phyloP scores from a whole-genome alignment of 2,113 vertebrate species.

The Aphyosemion australe region DNA sequence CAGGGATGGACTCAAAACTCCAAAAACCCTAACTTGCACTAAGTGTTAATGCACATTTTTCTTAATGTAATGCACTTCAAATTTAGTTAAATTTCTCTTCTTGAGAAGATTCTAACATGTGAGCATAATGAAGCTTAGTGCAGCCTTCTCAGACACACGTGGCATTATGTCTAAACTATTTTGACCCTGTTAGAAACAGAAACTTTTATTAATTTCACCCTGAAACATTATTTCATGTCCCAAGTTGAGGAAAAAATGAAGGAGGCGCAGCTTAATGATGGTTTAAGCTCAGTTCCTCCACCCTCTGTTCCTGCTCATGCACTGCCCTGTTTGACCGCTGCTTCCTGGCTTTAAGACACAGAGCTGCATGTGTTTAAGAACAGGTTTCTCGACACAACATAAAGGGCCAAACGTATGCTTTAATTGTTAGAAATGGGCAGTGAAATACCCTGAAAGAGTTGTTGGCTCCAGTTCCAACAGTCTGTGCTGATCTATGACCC shows the following conservation, averaged over 20 bases:
- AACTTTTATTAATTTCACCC: not conserved
- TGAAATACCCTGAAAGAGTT: slow-evolving; percentile 20
- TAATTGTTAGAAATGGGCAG: slow-evolving; percentile 29
- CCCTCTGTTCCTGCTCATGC: slow-evolving; percentile 8
- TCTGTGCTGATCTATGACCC: slow-evolving; percentile 12
- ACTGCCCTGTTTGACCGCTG: not conserved
- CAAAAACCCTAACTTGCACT: too few relatives aligned
- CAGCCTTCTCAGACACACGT: not conserved
- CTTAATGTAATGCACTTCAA: too few relatives aligned
- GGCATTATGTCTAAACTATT: not conserved
- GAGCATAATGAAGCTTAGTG: too few relatives aligned
- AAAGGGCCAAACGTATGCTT: not conserved
- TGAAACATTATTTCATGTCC: slow-evolving; percentile 28
- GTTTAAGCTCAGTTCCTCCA: slow-evolving; percentile 16
- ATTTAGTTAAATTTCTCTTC: too few relatives aligned
- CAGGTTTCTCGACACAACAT: slow-evolving; percentile 23
- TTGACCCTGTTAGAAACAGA: slow-evolving; percentile 9
- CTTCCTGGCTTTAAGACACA: not conserved
- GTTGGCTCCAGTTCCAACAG: too few relatives aligned
- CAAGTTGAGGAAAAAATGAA: slow-evolving; percentile 8
- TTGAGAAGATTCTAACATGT: too few relatives aligned
- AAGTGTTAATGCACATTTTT: not conserved
- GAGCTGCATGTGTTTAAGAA: slow-evolving; percentile 15
- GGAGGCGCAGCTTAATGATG: not conserved
- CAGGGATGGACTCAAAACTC: not conserved